Evolutionary conservation across 2,113 vertebrate genomes (phyloP), one percentile per base, ranked within the genome.

Genomic region (Cyanoliseus patagonus): DNA sequence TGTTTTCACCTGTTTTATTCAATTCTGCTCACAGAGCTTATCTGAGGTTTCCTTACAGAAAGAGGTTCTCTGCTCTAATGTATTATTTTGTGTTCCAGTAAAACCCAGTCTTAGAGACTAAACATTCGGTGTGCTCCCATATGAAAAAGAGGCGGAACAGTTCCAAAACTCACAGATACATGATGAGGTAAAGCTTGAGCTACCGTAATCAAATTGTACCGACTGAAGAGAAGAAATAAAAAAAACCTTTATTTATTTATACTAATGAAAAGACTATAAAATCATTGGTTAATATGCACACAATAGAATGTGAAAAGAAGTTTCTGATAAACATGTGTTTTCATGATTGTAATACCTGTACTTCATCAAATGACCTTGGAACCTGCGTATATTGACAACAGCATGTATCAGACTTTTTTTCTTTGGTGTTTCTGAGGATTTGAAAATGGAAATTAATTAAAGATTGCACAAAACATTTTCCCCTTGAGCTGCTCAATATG

Each of bases 401-500:
- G 24, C 61, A 66, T 68, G 64, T 83, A 69, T 92, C 89, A 96
- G n/a, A 52, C 35, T 83, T 79, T 39, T 61, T 84, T 92, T 77
- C 51, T 78, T 81, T 94, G 30, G n/a, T 94, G 73, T 95, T 74
- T 92, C 76, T 89, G 44, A 95, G 90, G 86, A 96, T 97, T 95
- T 90, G 66, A 87, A 93, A 92, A 88, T 87, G 57, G 69, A 95
- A 97, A 98, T 97, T 97, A 98, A 97, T 97, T 97, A 95, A 97
- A 97, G 37, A 55, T 86, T 95, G 68, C 37, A 85, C 70, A 87
- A 35, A 95, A 90, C 15, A 46, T 89, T 96, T 97, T 95, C 76
- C 95, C 95, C 94, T 95, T 77, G 93, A 97, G 96, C 84, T 97
- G 91, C 59, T 97, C 93, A 96, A 51, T 95, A 95, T 86, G 46